Evolutionary conservation across 2,113 vertebrate species (phyloP).

Genomic region (Tetrao urogallus): DNA sequence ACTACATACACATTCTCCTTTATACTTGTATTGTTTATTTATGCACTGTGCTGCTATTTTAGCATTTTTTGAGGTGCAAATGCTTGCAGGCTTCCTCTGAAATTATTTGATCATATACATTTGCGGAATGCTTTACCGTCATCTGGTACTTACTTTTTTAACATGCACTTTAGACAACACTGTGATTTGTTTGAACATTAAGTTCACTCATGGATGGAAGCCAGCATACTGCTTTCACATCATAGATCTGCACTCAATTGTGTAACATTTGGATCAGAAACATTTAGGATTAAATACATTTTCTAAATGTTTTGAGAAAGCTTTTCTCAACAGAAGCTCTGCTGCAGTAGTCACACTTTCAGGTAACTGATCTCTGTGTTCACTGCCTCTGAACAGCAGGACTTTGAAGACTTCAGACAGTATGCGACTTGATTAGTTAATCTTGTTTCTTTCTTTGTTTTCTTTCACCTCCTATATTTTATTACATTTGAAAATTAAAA

Average conservation of each 20-base stretch:
- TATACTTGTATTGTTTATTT: not conserved
- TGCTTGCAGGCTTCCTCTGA: not conserved
- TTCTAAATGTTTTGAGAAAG: constrained; percentile 33
- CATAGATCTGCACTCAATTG: constrained; percentile 10
- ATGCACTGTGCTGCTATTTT: not conserved
- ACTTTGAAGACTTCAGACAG: constrained; percentile 21
- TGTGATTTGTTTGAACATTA: constrained; percentile 58
- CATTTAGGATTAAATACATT: constrained; percentile 43
- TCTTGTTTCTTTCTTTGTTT: not conserved
- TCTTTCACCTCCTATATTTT: not conserved
- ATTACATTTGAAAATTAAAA: constrained; percentile 45
- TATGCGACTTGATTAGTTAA: constrained; percentile 22
- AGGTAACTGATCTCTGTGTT: constrained; percentile 12
- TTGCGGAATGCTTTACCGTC: constrained; percentile 28
- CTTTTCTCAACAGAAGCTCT: constrained; percentile 20
- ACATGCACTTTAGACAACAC: constrained; percentile 21
- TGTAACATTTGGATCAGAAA: constrained; percentile 39
- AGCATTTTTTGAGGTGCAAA: not conserved
- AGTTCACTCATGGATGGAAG: constrained; percentile 45
- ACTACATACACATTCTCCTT: not conserved
- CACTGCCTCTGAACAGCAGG: not conserved
- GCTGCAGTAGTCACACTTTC: not conserved
- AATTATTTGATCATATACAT: constrained; percentile 39
- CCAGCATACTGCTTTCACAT: constrained; percentile 25
- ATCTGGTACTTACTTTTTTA: constrained; percentile 24